Conservation (phyloP, 2,797 vertebrate species). For the Zalophus californianus region DNA sequence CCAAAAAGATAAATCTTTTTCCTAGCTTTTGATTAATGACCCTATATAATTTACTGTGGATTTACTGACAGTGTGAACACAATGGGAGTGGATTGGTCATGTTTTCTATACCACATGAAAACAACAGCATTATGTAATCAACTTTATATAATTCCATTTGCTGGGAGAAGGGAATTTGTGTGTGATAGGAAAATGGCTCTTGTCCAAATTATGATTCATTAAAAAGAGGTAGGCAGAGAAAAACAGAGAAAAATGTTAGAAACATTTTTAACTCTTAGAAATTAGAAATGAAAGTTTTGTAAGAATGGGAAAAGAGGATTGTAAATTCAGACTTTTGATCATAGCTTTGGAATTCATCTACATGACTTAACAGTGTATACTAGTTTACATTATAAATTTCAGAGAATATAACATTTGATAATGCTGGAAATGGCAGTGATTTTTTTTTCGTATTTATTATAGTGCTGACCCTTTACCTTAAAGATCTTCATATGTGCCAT, state of each 20-base stretch:
- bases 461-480: background rate
- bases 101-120: constrained; percentile 50
- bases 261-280: background rate
- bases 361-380: background rate
- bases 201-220: background rate
- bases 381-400: background rate
- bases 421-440: background rate
- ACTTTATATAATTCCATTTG: background rate
- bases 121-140: background rate
- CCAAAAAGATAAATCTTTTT: constrained; percentile 15
- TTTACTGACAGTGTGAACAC: constrained; percentile 47
- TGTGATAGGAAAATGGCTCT: background rate
- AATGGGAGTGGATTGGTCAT: background rate
- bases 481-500: background rate
- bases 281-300: background rate
- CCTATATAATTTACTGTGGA: constrained; percentile 66
- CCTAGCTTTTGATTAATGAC: constrained; percentile 48
- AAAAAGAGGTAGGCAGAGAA: background rate
- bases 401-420: background rate
- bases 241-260: background rate
- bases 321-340: background rate
- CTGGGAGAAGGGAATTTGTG: background rate
- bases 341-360: background rate
- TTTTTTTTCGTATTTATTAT: background rate
- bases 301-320: background rate